A percentile compares a stretch with the other conserved stretches of the same genome.
These are phyloP conservation scores for Xylocopa sonorina DNA, from an alignment of 1,140 invertebrate species.

Conservation along the genomic window DNA sequence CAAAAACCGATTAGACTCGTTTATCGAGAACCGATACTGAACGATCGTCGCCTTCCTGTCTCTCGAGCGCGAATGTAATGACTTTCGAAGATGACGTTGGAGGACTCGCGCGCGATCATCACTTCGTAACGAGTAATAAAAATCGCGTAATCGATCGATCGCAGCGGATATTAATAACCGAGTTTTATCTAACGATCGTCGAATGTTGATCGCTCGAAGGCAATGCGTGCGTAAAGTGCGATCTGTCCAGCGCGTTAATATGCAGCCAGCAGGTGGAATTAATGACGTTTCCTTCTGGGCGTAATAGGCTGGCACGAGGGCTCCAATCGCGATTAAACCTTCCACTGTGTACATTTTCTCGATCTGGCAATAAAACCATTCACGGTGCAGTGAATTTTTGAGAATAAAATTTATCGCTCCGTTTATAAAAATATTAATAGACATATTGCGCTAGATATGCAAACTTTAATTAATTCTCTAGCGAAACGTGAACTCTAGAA, in stretches of 20 bases:
- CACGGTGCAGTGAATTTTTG: too few relatives aligned
- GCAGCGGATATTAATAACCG: slow-evolving; percentile 1
- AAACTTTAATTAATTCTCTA: too few relatives aligned
- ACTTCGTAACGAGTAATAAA: too few relatives aligned
- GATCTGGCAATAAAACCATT: background rate
- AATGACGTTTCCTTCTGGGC: background rate
- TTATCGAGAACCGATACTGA: background rate
- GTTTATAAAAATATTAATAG: too few relatives aligned
- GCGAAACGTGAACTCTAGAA: too few relatives aligned
- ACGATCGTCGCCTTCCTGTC: background rate
- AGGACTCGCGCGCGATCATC: too few relatives aligned
- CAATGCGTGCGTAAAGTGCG: background rate
- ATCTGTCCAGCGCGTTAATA: background rate
- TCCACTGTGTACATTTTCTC: background rate
- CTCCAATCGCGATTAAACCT: background rate
- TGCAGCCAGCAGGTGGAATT: background rate
- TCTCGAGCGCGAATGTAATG: background rate
- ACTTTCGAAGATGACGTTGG: background rate
- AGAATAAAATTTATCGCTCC: background rate
- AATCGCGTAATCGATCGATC: background rate
- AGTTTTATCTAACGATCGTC: background rate
- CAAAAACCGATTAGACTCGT: too few relatives aligned
- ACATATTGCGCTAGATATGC: too few relatives aligned
- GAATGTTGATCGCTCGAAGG: background rate
- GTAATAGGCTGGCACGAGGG: background rate